Evolutionary conservation across 1,140 invertebrate genomes (phyloP).

Genomic region (Oncopeltus fasciatus): DNA sequence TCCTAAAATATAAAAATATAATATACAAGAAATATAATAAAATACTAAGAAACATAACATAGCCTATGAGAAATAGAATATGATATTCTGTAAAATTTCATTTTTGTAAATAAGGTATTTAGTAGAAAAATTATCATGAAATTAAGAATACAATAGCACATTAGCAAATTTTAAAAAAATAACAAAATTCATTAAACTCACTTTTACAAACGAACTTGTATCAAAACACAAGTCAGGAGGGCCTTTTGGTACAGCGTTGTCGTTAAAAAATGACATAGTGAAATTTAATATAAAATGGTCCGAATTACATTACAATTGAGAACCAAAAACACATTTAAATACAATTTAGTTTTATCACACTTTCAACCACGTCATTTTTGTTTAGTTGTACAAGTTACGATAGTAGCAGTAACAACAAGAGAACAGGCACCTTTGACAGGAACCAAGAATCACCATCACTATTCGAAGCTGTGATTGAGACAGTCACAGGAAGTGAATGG

Average conservation of each 20-base stretch:
- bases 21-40: neutral
- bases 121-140: neutral
- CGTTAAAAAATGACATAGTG: neutral
- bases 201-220: slow-evolving; percentile 13
- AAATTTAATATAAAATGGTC: neutral
- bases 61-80: neutral
- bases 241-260: slow-evolving; percentile 14
- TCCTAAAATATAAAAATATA: slow-evolving; percentile 37
- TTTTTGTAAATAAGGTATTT: too few species aligned
- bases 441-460: neutral
- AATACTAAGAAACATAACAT: neutral
- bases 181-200: neutral
- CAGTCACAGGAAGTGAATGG: neutral
- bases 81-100: neutral
- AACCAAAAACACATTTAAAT: neutral
- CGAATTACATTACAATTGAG: neutral
- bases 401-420: neutral
- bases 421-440: neutral
- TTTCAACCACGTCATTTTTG: neutral
- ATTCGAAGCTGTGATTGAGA: neutral
- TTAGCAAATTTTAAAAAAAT: neutral
- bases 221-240: slow-evolving; percentile 18
- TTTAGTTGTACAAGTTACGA: neutral
- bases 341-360: neutral
- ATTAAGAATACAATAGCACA: neutral